A percentile compares a stretch with the other conserved stretches of the same genome.
phyloP scores from a whole-genome alignment of 2,113 vertebrate species.

The Petromus typicus region DNA sequence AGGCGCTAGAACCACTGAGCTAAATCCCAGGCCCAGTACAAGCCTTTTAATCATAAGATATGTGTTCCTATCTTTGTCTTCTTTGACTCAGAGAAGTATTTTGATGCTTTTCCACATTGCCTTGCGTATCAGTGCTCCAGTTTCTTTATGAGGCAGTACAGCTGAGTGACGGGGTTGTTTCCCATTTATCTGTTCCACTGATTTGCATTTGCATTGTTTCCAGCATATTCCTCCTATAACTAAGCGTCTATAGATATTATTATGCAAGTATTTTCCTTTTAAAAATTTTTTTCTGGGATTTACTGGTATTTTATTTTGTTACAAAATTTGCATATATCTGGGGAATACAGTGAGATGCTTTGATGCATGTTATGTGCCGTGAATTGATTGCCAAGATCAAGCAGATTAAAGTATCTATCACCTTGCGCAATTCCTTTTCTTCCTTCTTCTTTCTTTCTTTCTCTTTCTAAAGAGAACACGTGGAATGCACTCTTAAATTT shows the following conservation, averaged over 20 bases:
- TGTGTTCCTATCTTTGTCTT: neutral
- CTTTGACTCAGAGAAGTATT: neutral
- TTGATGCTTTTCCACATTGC: neutral
- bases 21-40: no score
- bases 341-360: neutral
- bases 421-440: neutral
- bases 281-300: neutral
- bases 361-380: neutral
- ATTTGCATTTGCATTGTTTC: constrained; percentile 15
- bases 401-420: neutral
- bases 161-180: neutral
- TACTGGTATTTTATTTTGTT: neutral
- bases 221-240: neutral
- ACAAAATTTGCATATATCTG: neutral
- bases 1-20: no score
- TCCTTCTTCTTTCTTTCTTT: neutral
- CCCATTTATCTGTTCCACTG: neutral
- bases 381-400: neutral
- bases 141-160: neutral
- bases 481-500: neutral
- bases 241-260: constrained; percentile 19
- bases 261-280: neutral
- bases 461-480: neutral
- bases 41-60: neutral
- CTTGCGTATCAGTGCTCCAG: neutral